These are phyloP conservation scores for Mirza zaza DNA, from an alignment of 2,113 vertebrate species.

Conservation along the genomic window DNA sequence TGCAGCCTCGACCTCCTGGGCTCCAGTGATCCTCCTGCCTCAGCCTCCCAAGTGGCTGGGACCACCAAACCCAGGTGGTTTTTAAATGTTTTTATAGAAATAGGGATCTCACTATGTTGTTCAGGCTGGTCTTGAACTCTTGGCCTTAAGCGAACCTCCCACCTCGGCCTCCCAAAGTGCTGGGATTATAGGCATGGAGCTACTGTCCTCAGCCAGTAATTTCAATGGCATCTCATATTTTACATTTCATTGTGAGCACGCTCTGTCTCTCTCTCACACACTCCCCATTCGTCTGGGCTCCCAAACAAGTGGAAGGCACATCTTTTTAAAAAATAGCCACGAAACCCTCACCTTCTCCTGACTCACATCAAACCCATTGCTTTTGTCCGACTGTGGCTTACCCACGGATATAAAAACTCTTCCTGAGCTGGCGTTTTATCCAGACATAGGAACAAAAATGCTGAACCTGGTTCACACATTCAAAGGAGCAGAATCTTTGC, in stretches of 20 bases:
- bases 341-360: background rate
- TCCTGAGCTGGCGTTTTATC: background rate
- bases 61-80: no score
- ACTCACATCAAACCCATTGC: background rate
- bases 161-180: no score
- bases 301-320: background rate
- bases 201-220: background rate
- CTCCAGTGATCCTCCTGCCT: no score
- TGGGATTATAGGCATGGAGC: no score
- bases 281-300: background rate
- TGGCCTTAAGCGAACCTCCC: no score
- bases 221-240: background rate
- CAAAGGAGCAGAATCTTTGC: background rate
- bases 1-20: no score
- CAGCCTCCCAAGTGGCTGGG: no score
- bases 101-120: no score
- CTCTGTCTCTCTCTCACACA: background rate
- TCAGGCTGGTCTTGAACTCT: no score
- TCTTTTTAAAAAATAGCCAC: background rate
- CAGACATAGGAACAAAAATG: background rate
- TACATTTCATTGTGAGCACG: rapidly evolving
- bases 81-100: no score
- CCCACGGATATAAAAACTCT: background rate
- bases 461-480: background rate
- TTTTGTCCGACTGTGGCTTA: background rate